Base-by-base conservation (phyloP, 2,888 invertebrate species). In the Caenorhabditis angaria region DNA sequence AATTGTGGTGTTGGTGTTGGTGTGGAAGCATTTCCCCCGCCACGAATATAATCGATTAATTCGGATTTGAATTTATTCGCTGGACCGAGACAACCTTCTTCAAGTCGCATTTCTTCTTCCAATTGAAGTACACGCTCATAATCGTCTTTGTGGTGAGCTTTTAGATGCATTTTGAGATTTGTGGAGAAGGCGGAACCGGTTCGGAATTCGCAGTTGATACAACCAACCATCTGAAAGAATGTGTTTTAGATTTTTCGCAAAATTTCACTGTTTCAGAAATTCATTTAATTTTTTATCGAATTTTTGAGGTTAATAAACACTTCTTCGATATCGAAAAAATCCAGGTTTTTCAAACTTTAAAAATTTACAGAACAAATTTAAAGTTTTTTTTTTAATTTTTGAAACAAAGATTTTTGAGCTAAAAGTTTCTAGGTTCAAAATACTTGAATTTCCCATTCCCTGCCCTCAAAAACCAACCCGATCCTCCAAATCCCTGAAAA, bases 91-190 rank as follows among this genome's bases (percentile, higher is more conserved):
- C 80, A 78, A 29, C 82, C 82, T 60, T 82, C 82, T 56, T 82
- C 82, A 27, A 82, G 67, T 53, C 82, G 28, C 82, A 82, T 82
- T 27, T 82, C 82, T 41, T 82, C 82, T 56, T 82, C 82, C 64
- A 82, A 54, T 51, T 82, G 77, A 25, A 82, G 74, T n/a, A 82
- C 82, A 63, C 77, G 69, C 56, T 80, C 73, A 51, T 82, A 82
- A 50, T 82, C 82, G 24, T 82, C 82, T 50, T 83, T 82, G 73
- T 84, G 84, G 61, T 84, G 84, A 12, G 83, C 83, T 60, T 81
- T 82, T 61, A 84, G 69, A 57, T 84, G 84, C 83, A 83, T 83
- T 65, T 84, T 84, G 48, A 84, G 66, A 62, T 84, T 84, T 20
- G 84, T 84, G 24, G 79, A 80, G 80, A 83, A 84, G 14, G 82